Evolutionary conservation across 2,888 invertebrate genomes (phyloP).

Genomic region (Caenorhabditis doughertyi): DNA sequence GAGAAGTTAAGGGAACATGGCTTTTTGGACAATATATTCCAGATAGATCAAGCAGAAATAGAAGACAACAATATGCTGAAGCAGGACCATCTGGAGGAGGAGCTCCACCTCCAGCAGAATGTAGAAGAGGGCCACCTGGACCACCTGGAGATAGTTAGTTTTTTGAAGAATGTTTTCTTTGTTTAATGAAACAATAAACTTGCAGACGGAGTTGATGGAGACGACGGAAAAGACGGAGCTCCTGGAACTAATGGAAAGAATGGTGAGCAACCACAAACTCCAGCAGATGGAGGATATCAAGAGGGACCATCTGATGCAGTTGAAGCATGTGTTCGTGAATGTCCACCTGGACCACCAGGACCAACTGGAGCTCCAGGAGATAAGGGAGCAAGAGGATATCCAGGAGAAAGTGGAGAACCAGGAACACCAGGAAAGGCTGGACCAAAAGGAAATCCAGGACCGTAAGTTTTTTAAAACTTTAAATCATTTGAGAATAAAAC

Average conservation of each 20-base stretch:
- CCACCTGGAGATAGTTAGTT: constrained; percentile 67
- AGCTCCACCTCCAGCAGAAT: constrained; percentile 45
- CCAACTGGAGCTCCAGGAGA: constrained; percentile 80
- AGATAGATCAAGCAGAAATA: constrained; percentile 49
- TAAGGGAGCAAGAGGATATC: constrained; percentile 80
- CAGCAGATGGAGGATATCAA: constrained; percentile 55
- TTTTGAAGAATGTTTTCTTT: neutral
- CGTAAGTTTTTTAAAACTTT: no score
- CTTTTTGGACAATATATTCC: constrained; percentile 79
- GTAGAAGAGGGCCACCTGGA: constrained; percentile 69
- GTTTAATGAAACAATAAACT: neutral
- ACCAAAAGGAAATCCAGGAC: constrained; percentile 77
- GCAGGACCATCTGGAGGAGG: constrained; percentile 42
- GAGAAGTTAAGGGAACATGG: constrained; percentile 73
- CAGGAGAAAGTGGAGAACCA: constrained; percentile 80
- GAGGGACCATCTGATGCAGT: constrained; percentile 66
- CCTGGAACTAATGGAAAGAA: constrained; percentile 78
- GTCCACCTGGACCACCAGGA: constrained; percentile 79
- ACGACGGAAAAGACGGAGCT: constrained; percentile 73
- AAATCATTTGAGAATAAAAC: neutral
- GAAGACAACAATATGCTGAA: constrained; percentile 51
- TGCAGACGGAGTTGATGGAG: constrained; percentile 67
- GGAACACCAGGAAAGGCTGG: constrained; percentile 77
- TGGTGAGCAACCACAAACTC: constrained; percentile 60
- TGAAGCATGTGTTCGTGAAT: constrained; percentile 76